Base-by-base conservation (phyloP, 2,888 invertebrate genomes). In the Xestoiulus laeticollis region DNA sequence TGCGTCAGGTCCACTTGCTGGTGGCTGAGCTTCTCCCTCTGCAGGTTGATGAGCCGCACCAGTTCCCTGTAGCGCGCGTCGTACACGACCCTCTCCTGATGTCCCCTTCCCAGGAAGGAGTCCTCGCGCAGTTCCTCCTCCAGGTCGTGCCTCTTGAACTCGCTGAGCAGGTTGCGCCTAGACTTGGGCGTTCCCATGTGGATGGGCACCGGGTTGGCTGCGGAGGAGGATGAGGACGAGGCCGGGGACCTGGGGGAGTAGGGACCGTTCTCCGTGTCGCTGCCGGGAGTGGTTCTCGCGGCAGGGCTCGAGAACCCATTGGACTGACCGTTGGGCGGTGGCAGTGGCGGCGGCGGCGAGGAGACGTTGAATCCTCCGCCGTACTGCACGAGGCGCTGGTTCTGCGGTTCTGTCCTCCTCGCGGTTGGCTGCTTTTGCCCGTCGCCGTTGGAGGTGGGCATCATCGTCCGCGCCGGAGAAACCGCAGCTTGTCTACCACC, bases 1-100 rank as follows among this genome's bases (percentile, higher is more conserved):
- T 97, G 97, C 88, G 96, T 96, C 90, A 98, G 94, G 93, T 98
- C 97, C 90, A 96, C 95, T 92, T 98, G 97, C 91, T 98, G 98
- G 90, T 95, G 94, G 87, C 96, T 95, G 89, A 98, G 94, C 92
- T 97, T 97, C 91, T 98, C 98, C 89, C 97, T 94, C 92, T 98
- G 98, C 92, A 96, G 96, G 93, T 97, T 97, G 88, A 98, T 97
- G 90, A 98, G 93, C 89, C 96, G 95, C 89, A 98, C 94, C 89
- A 98, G 94, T 92, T 97, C 97, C 91, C 95, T 94, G 91, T 96
- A 96, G 92, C 96, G 96, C 88, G 94, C 94, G 92, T 95, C 95
- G 92, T 88, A 88, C 32, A 88, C 88, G 19, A 88, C 88, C 48
- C 87, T 86, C 83, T 48, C 48, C 87, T 85, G 53, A n/a, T 88